These are phyloP conservation scores for Caenorhabditis elegans DNA, from an alignment of 1,140 invertebrate genomes.

Conservation along the genomic window WBcel235 BX284604.4:13404001-13404500, in stretches of 20 bases:
- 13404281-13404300: too few species aligned
- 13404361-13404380: too few species aligned
- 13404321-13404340: too few species aligned
- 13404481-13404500: too few species aligned
- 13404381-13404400: too few species aligned
- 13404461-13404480: too few species aligned
- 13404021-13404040: background rate
- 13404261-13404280: too few species aligned
- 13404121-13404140: background rate
- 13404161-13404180: slow-evolving; percentile 12
- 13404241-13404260: background rate
- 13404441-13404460: too few species aligned
- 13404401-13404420: too few species aligned
- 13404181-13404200: slow-evolving; percentile 15
- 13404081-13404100: background rate
- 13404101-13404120: background rate
- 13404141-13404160: background rate
- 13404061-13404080: background rate
- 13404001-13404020: background rate
- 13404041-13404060: background rate
- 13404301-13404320: too few species aligned
- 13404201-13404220: background rate
- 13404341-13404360: too few species aligned
- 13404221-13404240: background rate
- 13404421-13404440: too few species aligned